These are phyloP conservation scores for Scomberomorus guttatus DNA, from an alignment of 2,797 vertebrate genomes.

Conservation along the genomic window DNA sequence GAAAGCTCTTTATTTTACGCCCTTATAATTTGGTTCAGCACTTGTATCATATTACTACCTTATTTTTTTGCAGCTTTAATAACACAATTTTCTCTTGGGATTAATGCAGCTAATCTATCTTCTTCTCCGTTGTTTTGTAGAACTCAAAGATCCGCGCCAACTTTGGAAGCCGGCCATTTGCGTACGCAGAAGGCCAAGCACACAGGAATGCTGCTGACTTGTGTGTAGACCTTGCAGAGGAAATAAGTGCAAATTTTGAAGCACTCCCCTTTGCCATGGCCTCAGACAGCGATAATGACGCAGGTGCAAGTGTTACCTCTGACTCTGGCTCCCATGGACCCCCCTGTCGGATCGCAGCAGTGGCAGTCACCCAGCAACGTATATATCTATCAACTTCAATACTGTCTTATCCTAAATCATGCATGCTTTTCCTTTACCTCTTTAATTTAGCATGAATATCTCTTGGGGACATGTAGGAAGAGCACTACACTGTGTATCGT, in stretches of 20 bases:
- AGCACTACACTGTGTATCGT: not conserved
- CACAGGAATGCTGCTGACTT: slow-evolving; percentile 97
- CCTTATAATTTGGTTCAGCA: not conserved
- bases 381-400: slow-evolving; percentile 79
- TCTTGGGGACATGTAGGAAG: not conserved
- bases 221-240: slow-evolving; percentile 96
- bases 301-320: slow-evolving; percentile 96
- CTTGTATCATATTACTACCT: not conserved
- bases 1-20: not conserved
- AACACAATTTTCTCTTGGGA: not conserved
- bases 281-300: slow-evolving; percentile 98
- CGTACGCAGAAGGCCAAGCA: slow-evolving; percentile 96
- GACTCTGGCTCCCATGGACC: slow-evolving; percentile 96
- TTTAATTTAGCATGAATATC: slow-evolving; percentile 10
- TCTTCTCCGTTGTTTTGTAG: slow-evolving; percentile 71
- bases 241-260: slow-evolving; percentile 99
- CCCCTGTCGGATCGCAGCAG: slow-evolving; percentile 95
- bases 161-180: slow-evolving; percentile 94
- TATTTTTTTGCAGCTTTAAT: not conserved
- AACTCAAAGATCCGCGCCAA: slow-evolving; percentile 98
- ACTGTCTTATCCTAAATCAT: not conserved
- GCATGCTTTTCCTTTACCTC: not conserved
- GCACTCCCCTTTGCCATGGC: slow-evolving; percentile 98
- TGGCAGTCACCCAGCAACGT: slow-evolving; percentile 95
- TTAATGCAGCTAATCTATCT: not conserved